phyloP scores from a whole-genome alignment of 2,797 vertebrate genomes.

The Clarias laeviceps region DNA sequence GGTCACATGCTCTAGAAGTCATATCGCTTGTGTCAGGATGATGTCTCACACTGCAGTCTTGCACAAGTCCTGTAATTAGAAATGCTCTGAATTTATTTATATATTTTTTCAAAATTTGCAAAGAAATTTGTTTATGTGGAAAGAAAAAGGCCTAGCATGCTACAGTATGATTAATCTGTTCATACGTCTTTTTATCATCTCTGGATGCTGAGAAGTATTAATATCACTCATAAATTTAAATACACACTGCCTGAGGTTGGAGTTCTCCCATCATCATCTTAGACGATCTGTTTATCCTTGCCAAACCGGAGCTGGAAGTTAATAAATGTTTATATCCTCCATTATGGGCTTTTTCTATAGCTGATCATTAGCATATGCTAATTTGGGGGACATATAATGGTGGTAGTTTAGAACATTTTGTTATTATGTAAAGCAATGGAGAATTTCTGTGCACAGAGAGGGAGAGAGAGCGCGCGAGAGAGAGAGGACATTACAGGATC shows the following conservation, averaged over 20 bases:
- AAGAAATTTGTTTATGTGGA: not conserved
- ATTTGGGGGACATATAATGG: conserved; percentile 13
- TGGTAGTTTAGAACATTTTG: not conserved
- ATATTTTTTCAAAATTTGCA: too few species aligned
- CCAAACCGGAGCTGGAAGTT: conserved; percentile 13
- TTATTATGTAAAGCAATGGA: not conserved
- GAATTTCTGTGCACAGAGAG: not conserved
- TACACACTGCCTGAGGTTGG: conserved; percentile 38
- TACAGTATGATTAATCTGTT: conserved; percentile 24
- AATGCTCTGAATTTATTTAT: not conserved
- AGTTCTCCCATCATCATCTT: conserved; percentile 26
- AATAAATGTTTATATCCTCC: conserved; percentile 46
- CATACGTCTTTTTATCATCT: conserved; percentile 41
- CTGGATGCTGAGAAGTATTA: conserved; percentile 34
- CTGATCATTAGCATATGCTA: conserved; percentile 25
- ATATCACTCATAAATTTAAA: conserved; percentile 42
- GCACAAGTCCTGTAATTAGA: not conserved
- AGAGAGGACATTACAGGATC: not conserved
- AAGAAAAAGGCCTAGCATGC: not conserved
- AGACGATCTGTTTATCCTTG: conserved; percentile 25
- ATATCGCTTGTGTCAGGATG: not conserved
- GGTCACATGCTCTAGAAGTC: not conserved
- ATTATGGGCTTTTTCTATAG: conserved; percentile 20
- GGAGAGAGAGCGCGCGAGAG: conserved; percentile 1
- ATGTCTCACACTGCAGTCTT: not conserved